Evolutionary conservation across 2,797 vertebrate genomes (phyloP).

Genomic region (Perodicticus potto): DNA sequence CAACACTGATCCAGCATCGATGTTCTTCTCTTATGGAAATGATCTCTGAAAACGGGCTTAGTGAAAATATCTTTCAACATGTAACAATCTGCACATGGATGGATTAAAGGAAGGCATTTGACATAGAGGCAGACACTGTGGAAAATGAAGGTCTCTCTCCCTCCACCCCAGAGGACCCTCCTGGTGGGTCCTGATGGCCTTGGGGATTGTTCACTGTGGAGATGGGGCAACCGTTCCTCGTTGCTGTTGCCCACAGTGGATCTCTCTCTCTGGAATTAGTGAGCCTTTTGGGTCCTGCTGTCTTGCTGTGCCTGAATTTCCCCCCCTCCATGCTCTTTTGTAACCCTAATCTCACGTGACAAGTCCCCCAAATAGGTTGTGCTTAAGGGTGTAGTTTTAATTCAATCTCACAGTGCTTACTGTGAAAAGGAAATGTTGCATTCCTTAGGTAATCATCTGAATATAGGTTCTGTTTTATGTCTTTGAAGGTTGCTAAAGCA

Average conservation of each 20-base stretch:
- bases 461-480: background rate
- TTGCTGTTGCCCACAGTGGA: background rate
- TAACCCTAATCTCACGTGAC: background rate
- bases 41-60: background rate
- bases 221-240: background rate
- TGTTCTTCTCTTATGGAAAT: background rate
- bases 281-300: background rate
- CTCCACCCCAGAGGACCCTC: background rate
- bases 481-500: background rate
- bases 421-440: fast-evolving
- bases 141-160: background rate
- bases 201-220: background rate
- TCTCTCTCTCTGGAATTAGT: background rate
- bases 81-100: background rate
- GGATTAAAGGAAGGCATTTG: background rate
- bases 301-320: no score
- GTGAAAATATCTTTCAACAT: background rate
- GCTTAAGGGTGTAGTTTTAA: background rate
- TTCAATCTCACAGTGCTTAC: background rate
- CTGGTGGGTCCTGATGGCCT: background rate
- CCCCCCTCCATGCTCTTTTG: background rate
- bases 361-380: background rate
- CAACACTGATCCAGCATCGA: background rate
- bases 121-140: no score
- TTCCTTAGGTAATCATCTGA: background rate